These are phyloP conservation scores for Pao palembangensis DNA, from an alignment of 2,113 vertebrate species.

Conservation along the genomic window DNA sequence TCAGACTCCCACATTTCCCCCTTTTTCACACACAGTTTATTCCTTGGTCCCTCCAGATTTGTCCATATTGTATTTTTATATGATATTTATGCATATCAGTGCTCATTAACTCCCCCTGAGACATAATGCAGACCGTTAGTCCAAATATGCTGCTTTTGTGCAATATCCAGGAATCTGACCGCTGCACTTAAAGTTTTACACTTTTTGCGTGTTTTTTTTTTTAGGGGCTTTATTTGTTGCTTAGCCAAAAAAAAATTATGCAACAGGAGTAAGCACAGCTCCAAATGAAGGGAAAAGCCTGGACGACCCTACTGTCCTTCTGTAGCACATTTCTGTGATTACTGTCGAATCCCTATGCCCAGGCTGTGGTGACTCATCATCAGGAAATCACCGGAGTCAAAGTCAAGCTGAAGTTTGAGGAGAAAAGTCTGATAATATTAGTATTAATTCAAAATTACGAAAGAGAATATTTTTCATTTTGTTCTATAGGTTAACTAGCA, in stretches of 20 bases:
- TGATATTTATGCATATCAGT: constrained; percentile 50
- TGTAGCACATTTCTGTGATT: constrained; percentile 4
- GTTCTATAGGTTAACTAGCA: too few species aligned
- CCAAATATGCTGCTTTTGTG: constrained; percentile 64
- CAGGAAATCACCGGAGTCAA: too few species aligned
- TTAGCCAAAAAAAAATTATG: constrained; percentile 3
- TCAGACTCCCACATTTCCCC: not conserved
- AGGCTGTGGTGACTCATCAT: too few species aligned
- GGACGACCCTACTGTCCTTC: constrained; percentile 11
- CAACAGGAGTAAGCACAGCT: constrained; percentile 29
- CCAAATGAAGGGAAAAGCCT: constrained; percentile 31
- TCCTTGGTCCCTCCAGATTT: constrained; percentile 39
- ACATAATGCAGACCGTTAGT: constrained; percentile 38
- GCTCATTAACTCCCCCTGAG: not conserved
- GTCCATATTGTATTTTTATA: constrained; percentile 70
- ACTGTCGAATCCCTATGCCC: too few species aligned
- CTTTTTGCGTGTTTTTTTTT: constrained; percentile 7
- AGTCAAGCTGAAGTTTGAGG: too few species aligned
- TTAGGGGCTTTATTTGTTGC: constrained; percentile 23
- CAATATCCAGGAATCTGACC: constrained; percentile 48
- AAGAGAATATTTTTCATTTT: too few species aligned
- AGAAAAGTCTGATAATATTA: too few species aligned
- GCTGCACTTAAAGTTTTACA: constrained; percentile 14
- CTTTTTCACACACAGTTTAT: constrained; percentile 1
- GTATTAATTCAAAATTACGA: too few species aligned